Evolutionary conservation across 2,888 invertebrate species (phyloP), one percentile per base, ranked within the genome.

Genomic region (Reticulitermes lucifugus): DNA sequence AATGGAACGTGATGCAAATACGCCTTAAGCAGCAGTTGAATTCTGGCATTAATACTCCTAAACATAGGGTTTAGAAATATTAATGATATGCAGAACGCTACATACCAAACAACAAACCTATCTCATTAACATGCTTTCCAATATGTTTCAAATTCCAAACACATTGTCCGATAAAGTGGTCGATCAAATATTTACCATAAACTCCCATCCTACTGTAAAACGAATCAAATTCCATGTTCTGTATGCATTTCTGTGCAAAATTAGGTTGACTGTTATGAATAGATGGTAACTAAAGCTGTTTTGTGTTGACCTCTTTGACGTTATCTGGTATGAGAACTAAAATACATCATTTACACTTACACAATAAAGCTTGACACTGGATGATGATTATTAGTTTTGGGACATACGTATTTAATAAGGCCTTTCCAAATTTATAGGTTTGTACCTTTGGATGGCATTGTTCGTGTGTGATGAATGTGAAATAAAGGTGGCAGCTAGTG

Each of bases 151-250:
- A 65, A 65, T 65, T 65, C 65, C 65, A 65, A 25, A 25, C 65
- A 65, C 65, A 65, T 65, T 65, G 65, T 65, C 65, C 65, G 65
- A 65, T 65, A 65, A 65, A 65, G 65, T 25, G 65, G 65, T 65
- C 65, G 65, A 65, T 65, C n/a, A 65, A 65, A 65, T 65, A 65
- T 65, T 65, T 65, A 65, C 65, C 9, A 65, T 65, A 65, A 65
- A 65, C 65, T 25, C 65, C 5, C 65, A 25, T 1, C 25, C 65
- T 65, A 12, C 65, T n/a, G 9, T 25, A n/a, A 65, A 25, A n/a
- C 65, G 25, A 65, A 65, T 65, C 25, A 65, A n/a, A 65, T 65
- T 65, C 25, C 65, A 65, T 25, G 25, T 65, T 65, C 6, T 7
- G 6, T 0, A 7, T 2, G 65, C 25, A 65, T 65, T 25, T 65